Evolutionary conservation across 2,888 invertebrate genomes (phyloP).

Genomic region (Platycnemis pennipes): DNA sequence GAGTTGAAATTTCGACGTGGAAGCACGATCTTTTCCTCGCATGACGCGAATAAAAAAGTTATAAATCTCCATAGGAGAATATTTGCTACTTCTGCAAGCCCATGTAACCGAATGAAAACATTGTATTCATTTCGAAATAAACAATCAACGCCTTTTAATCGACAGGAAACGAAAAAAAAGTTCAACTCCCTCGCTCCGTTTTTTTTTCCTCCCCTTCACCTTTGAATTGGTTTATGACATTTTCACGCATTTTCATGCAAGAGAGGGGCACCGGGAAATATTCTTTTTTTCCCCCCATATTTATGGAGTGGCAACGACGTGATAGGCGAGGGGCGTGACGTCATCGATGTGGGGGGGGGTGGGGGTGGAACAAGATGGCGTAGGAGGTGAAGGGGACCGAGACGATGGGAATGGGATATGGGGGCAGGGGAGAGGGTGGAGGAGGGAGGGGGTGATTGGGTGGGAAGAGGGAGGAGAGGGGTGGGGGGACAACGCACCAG

Average conservation of each 20-base stretch:
- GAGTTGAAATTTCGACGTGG: neutral
- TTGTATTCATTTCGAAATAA: neutral
- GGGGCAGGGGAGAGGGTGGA: neutral
- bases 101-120: neutral
- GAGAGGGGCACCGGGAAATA: neutral
- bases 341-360: neutral
- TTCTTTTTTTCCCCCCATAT: neutral
- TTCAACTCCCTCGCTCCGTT: neutral
- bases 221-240: neutral
- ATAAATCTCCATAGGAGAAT: neutral
- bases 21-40: neutral
- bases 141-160: neutral
- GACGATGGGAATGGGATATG: neutral
- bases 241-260: neutral
- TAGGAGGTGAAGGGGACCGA: neutral
- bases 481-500: too few relatives aligned
- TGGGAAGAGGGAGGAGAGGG: neutral
- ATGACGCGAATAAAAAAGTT: neutral
- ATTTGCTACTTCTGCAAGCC: neutral
- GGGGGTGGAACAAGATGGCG: neutral
- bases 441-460: neutral
- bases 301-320: conserved; percentile 12
- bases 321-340: neutral
- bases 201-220: neutral
- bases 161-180: neutral